Evolutionary conservation across 2,113 vertebrate genomes (phyloP), one percentile per base, ranked within the genome.

Genomic region (Chiloscyllium plagiosum): DNA sequence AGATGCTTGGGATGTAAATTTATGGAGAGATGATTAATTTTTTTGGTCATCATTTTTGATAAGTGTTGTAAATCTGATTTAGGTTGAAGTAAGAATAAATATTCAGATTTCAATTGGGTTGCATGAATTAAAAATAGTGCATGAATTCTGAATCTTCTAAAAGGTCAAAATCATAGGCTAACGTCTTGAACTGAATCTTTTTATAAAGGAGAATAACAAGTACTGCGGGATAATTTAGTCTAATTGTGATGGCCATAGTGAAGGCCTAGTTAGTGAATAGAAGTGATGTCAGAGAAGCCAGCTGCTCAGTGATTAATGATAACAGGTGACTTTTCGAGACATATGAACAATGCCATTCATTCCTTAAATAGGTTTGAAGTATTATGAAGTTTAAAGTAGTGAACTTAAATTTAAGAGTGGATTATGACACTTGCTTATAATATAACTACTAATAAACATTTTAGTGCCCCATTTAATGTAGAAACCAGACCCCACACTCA

Each of bases 21-120:
- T 96, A 97, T 98, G 98, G 98, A 98, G 97, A 97, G 97, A 98
- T 98, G 98, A 98, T 98, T 98, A 98, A 98, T 98, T 98, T 97
- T 97, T 98, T 97, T 98, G 98, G 98, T 98, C 97, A 97, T 97
- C 1, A 97, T 97, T 97, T 98, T 97, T 98, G 98, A 98, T 98
- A 98, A 98, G 97, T 97, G 98, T 98, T 98, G 97, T 98, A 98
- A 98, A 99, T 98, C 97, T 98, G 98, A 98, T 98, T 98, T 98
- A 97, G 97, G 97, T 97, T 96, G 97, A 97, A 97, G 96, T 96
- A 96, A 96, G 96, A 96, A 96, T 96, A 96, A 96, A 97, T 97
- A 96, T 97, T 97, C 97, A 96, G 97, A 97, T 97, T 97, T 97
- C 97, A 97, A 97, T 97, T 96, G 97, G 97, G 96, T 96, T 96